Base-by-base conservation (phyloP, 2,888 invertebrate species). In the Entomobrya multifasciata region DNA sequence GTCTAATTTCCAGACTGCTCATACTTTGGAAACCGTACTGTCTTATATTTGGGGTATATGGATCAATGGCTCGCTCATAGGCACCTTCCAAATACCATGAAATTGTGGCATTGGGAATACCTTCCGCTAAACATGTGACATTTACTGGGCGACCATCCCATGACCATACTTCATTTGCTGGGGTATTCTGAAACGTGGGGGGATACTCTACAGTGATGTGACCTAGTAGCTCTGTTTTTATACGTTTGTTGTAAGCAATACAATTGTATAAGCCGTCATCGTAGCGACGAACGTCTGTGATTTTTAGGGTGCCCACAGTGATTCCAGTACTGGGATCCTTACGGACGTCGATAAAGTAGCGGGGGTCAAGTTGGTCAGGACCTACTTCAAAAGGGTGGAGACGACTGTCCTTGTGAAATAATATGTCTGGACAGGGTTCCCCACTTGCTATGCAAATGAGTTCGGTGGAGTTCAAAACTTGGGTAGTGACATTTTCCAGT, bases 221-320 rank as follows among this genome's bases (percentile, higher is more conserved):
- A 0, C 97, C 97, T 91, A 95, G 95, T 80, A 94, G 94, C 15
- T 96, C 97, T 27, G 96, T 97, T 13, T 52, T 15, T 3, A 52
- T 52, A 49, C 74, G n/a, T 17, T 74, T 49, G 25, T 74, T 74
- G 30, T 92, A 82, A 25, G 74, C 74, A 76, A 96, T 94, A 92
- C 98, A 98, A 92, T 96, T 96, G 92, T 98, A 98, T 10, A 98
- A 93, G 0, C 97, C 98, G 92, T 98, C 98, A 92, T 98, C 96
- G 2, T 94, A 94, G 0, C 87, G 96, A 94, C 94, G 94, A 13
- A 96, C 92, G 76, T 94, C 94, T 0, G 93, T 92, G 90, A 98
- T 96, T 47, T 94, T 94, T 86, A 98, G 93, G 1, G 94, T 94
- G 30, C 95, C 96, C 76, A 94, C 93, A 0, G 94, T 94, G 91